These are phyloP conservation scores for Leucophenga maculata DNA, from an alignment of 2,888 invertebrate genomes.

Conservation along the genomic window DNA sequence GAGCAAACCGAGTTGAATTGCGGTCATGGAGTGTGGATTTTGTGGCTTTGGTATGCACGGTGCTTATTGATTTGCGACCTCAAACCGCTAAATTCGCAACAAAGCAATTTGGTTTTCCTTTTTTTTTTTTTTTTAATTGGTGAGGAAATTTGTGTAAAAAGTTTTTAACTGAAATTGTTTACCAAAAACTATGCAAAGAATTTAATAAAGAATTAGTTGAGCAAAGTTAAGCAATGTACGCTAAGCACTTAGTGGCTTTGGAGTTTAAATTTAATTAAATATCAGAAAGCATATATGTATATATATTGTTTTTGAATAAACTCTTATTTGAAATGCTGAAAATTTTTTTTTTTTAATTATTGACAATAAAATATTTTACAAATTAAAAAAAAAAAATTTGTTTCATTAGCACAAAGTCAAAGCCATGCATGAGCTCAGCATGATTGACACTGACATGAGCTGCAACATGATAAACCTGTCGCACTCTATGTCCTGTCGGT, in stretches of 20 bases:
- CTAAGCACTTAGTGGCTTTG: no score
- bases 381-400: neutral
- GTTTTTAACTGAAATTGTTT: neutral
- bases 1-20: conserved; percentile 5
- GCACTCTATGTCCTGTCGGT: neutral
- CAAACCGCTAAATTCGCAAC: neutral
- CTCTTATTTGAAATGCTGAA: no score
- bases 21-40: neutral
- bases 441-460: conserved; percentile 14
- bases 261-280: no score
- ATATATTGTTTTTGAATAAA: no score
- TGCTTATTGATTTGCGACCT: conserved; percentile 11
- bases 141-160: neutral
- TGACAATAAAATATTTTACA: neutral
- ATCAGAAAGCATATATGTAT: no score
- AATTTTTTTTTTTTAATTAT: no score
- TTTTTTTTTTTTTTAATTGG: neutral
- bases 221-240: no score
- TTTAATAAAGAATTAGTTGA: no score
- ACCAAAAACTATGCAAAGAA: no score
- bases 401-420: neutral
- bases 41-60: neutral
- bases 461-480: neutral
- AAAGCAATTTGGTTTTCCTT: neutral
- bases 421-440: neutral